Evolutionary conservation across 2,797 vertebrate genomes (phyloP), one percentile per base, ranked within the genome.

Genomic region (Sebastes taczanowskii): DNA sequence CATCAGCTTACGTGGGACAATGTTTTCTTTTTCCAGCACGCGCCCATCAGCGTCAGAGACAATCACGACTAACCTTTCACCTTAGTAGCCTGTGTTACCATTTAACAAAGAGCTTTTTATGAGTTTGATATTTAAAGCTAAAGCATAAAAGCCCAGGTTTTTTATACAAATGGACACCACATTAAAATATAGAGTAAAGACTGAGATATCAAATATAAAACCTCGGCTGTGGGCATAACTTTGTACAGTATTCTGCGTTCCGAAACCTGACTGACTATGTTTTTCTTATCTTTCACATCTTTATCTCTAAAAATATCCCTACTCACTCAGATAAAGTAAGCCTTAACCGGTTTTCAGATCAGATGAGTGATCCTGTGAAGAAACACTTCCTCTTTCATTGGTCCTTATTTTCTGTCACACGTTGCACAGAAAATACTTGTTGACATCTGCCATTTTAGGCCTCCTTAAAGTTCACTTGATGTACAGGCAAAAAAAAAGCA

Each of bases 381-480:
- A 81, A 38, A 53, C 78, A 78, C 84, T 90, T 93, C 90, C 90
- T 89, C 86, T 89, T 89, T 92, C 61, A 56, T 18, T 69, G 0
- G 79, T 78, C 34, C 71, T 59, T 69, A 46, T 62, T 82, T 77
- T 78, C n/a, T 77, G 25, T 42, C 38, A 42, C 38, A 42, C 13
- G 5, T 42, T 42, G 38, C 38, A 42, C 63, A 61, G 53, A 67
- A 58, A 72, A 68, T 2, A 30, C 34, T 62, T 25, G 22, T 29
- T 59, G 64, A 67, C 34, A 64, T 64, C 49, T 78, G 68, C 67
- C 34, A 52, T 73, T 74, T 85, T 46, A 52, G n/a, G 10, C 49
- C 6, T 55, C 22, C 11, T n/a, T n/a, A 7, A 23, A 16, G 25
- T 49, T 46, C n/a, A 4, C 25, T 55, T 7, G 6, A 38, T 32